phyloP scores from a whole-genome alignment of 2,113 vertebrate genomes.

The Rhinoptilus africanus region DNA sequence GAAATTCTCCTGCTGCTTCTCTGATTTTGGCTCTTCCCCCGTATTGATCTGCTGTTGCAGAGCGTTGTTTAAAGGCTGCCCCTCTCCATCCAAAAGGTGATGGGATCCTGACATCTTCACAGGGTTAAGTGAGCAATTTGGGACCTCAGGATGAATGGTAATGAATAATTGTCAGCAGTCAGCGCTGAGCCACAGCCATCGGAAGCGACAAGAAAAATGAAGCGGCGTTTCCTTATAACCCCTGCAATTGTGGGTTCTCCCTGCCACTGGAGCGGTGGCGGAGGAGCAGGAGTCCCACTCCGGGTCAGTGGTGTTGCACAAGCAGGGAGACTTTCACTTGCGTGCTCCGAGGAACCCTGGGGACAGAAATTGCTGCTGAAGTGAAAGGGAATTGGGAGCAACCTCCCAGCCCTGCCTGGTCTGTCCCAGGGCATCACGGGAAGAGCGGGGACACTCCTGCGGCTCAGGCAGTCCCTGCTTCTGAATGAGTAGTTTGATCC shows the following conservation, averaged over 20 bases:
- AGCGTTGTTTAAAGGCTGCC: background rate
- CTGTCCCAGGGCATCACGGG: accelerated
- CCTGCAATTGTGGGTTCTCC: background rate
- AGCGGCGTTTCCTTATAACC: background rate
- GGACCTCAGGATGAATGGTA: background rate
- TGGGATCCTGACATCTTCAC: background rate
- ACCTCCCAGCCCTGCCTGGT: background rate
- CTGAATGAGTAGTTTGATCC: accelerated
- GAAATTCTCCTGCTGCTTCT: constrained; percentile 21
- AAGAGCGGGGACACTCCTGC: accelerated
- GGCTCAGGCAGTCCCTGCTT: background rate
- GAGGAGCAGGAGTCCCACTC: background rate
- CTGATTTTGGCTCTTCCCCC: background rate
- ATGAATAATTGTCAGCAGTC: background rate
- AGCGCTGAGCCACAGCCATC: background rate
- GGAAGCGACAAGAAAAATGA: background rate
- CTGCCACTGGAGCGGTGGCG: accelerated
- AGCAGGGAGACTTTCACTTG: background rate
- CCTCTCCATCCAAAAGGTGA: background rate
- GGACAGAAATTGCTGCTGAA: background rate
- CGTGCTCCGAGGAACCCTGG: background rate
- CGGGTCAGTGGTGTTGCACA: background rate
- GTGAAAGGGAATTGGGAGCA: constrained; percentile 3
- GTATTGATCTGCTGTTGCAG: background rate
- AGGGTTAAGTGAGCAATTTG: background rate